These are phyloP conservation scores for Eubasilissa splendida DNA, from an alignment of 2,888 invertebrate genomes.

Conservation along the genomic window DNA sequence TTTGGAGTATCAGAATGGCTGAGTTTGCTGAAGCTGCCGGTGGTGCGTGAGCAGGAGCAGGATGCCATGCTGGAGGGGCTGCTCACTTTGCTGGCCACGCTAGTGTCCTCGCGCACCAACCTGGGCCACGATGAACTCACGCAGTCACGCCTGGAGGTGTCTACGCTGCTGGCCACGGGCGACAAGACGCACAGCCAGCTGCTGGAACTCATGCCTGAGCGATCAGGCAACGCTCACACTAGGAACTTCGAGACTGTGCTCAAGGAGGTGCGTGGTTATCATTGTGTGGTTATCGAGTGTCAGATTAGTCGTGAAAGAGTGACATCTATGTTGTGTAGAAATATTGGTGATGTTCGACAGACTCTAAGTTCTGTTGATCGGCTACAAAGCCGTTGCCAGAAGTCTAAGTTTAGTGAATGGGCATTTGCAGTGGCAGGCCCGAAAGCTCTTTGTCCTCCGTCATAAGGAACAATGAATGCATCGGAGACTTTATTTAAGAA, in stretches of 20 bases:
- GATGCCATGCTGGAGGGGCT: slow-evolving; percentile 96
- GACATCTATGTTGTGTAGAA: no score
- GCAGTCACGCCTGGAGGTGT: slow-evolving; percentile 90
- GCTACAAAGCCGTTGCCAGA: no score
- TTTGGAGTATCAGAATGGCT: slow-evolving; percentile 92
- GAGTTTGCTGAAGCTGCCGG: slow-evolving; percentile 80
- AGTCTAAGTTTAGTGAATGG: no score
- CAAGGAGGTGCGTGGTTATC: slow-evolving; percentile 74
- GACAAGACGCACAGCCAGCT: slow-evolving; percentile 97
- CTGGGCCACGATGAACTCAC: slow-evolving; percentile 79
- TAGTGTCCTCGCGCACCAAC: slow-evolving; percentile 91
- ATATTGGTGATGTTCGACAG: no score
- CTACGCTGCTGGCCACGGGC: slow-evolving; percentile 91
- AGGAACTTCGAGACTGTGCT: slow-evolving; percentile 91
- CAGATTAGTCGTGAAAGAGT: no score
- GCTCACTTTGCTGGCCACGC: slow-evolving; percentile 90
- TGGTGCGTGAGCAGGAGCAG: slow-evolving; percentile 84
- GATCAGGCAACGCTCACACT: slow-evolving; percentile 92
- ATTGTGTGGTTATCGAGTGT: no score
- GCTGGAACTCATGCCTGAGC: slow-evolving; percentile 95
- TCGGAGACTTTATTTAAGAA: no score
- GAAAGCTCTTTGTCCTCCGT: no score
- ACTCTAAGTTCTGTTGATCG: no score
- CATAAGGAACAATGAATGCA: no score
- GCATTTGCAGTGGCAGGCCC: no score